Conservation (phyloP, 2,113 vertebrate species). For the Peromyscus californicus region DNA sequence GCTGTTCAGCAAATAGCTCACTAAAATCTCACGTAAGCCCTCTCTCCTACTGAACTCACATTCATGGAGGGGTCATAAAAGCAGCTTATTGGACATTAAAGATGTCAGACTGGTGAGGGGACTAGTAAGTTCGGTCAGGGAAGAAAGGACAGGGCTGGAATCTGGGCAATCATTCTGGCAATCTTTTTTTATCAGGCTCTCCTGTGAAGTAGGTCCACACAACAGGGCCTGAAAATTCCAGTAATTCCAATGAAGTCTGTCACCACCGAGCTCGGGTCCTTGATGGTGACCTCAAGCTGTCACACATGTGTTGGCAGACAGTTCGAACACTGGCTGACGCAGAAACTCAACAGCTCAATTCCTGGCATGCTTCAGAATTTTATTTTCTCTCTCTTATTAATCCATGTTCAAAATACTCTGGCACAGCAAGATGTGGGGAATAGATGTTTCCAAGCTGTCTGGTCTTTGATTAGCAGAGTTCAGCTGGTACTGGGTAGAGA, state of each 20-base stretch:
- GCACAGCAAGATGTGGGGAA: background rate
- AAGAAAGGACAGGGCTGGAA: background rate
- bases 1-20: background rate
- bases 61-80: background rate
- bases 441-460: background rate
- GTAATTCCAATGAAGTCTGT: conserved; percentile 44
- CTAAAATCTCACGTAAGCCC: background rate
- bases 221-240: conserved; percentile 31
- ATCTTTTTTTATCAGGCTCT: conserved; percentile 24
- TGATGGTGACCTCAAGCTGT: conserved; percentile 29
- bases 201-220: background rate
- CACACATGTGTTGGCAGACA: background rate
- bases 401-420: background rate
- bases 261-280: background rate
- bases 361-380: conserved; percentile 8
- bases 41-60: background rate
- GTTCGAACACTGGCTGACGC: conserved; percentile 25
- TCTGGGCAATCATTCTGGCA: conserved; percentile 3
- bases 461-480: background rate
- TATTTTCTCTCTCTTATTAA: conserved; percentile 37
- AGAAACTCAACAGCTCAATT: conserved; percentile 45
- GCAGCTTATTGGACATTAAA: background rate
- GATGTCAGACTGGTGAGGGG: background rate
- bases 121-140: background rate
- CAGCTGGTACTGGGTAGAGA: background rate